Conservation (phyloP, 2,113 vertebrate genomes). For the Chlorodrepanis virens region DNA sequence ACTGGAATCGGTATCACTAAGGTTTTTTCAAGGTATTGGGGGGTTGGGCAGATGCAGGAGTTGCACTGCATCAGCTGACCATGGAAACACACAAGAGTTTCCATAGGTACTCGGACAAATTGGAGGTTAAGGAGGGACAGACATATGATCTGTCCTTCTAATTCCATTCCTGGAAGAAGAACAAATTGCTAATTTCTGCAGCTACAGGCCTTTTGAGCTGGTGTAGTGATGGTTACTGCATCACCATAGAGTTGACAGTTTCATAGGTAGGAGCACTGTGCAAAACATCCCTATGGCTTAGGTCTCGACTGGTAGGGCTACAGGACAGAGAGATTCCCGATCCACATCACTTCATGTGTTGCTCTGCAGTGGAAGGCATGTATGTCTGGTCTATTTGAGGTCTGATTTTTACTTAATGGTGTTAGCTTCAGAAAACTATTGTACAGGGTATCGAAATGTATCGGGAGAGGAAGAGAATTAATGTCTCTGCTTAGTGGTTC, state of each 20-base stretch:
- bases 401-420: background rate
- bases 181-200: background rate
- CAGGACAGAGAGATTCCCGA: rapidly evolving
- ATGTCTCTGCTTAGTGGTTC: background rate
- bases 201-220: background rate
- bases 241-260: background rate
- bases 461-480: background rate
- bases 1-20: background rate
- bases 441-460: background rate
- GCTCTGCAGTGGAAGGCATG: background rate
- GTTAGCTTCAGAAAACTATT: background rate
- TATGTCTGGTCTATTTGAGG: background rate
- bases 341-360: background rate
- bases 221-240: background rate
- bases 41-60: background rate
- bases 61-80: background rate
- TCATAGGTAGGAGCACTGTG: background rate
- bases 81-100: background rate
- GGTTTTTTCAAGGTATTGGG: background rate
- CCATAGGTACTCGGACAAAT: background rate
- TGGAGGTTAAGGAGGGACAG: background rate
- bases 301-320: background rate
- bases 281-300: background rate
- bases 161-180: background rate
- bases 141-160: background rate